phyloP scores from a whole-genome alignment of 30 jellyfish, hydroid and myxozoan genomes.

The Aurelia coerulea region DNA sequence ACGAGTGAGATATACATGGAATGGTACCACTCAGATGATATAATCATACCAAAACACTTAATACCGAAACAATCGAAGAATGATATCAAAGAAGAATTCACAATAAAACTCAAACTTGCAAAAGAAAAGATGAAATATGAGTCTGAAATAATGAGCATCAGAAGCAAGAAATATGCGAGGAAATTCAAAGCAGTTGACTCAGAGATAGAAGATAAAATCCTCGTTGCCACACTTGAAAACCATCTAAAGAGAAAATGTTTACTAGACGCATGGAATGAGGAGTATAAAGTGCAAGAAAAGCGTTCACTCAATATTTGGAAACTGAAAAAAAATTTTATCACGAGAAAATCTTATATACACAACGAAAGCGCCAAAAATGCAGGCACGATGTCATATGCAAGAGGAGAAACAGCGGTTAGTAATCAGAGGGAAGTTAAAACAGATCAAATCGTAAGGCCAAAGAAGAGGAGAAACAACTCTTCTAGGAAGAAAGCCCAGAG shows the following conservation, averaged over 20 bases:
- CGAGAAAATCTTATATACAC: background rate
- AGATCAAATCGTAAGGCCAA: background rate
- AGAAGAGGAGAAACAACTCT: background rate
- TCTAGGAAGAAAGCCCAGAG: background rate
- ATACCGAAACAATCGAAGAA: background rate
- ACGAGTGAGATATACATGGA: too few relatives aligned
- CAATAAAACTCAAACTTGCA: background rate
- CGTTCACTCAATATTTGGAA: background rate
- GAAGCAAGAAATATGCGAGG: background rate
- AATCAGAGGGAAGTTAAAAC: background rate
- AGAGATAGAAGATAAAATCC: constrained; percentile 9
- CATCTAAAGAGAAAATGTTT: constrained; percentile 2
- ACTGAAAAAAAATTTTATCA: background rate
- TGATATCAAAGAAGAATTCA: background rate
- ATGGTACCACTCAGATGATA: too few relatives aligned
- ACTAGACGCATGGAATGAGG: constrained; percentile 3
- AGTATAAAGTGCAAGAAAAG: constrained; percentile 4
- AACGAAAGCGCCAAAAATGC: background rate
- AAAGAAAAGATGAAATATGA: background rate
- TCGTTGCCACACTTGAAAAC: constrained; percentile 17
- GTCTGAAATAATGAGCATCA: background rate
- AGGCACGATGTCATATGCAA: background rate
- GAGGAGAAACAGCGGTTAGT: background rate
- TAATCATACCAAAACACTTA: too few relatives aligned
- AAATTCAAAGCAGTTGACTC: background rate